Percentiles rank a stretch among this genome's conserved stretches.
phyloP scores from a whole-genome alignment of 2,797 vertebrate genomes.

The Hipposideros larvatus region DNA sequence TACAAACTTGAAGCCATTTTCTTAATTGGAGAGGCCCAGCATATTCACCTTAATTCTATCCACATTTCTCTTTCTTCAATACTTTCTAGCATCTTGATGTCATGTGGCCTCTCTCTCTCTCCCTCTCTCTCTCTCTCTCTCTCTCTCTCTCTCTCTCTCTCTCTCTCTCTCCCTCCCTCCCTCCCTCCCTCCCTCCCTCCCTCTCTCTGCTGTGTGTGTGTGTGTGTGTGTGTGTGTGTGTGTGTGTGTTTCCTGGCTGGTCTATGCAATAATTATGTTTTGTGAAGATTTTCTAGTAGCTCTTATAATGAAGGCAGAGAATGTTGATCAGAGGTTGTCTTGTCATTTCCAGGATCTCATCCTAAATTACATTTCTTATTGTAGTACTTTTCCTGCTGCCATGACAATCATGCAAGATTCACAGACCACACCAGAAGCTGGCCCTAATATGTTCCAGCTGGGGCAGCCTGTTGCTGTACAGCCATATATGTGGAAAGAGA shows the following conservation, averaged over 20 bases:
- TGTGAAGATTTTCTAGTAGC: not conserved
- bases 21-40: not conserved
- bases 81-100: not conserved
- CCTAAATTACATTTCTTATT: slow-evolving; percentile 4
- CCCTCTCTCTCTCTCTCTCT: too few species aligned
- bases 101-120: too few species aligned
- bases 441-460: not conserved
- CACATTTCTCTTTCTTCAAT: not conserved
- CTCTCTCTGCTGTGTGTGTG: too few species aligned
- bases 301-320: not conserved
- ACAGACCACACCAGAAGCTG: not conserved
- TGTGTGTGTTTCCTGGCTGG: not conserved
- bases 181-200: too few species aligned
- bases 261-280: not conserved
- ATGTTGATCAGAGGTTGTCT: not conserved
- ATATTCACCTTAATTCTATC: not conserved
- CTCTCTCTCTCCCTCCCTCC: not conserved
- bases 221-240: too few species aligned
- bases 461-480: not conserved
- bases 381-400: not conserved
- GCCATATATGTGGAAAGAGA: not conserved
- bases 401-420: not conserved
- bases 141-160: not conserved
- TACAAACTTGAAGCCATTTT: not conserved
- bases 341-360: not conserved